Base-by-base conservation (phyloP, 2,888 invertebrate species). In the Tanytarsus gracilentus region DNA sequence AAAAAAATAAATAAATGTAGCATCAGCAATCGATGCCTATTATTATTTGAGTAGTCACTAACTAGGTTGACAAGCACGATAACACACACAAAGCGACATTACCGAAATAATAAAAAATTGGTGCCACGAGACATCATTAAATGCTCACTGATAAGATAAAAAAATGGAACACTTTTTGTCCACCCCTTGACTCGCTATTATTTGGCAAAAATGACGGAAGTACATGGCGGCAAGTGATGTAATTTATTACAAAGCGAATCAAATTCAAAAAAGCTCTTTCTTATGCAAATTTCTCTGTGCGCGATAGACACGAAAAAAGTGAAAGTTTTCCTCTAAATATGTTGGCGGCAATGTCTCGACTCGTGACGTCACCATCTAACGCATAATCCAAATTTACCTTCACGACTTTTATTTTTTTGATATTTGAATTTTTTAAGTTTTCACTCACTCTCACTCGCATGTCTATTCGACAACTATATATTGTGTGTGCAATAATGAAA, bases 121-220 rank as follows among this genome's bases (percentile, higher is more conserved):
- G 44, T 40, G 44, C 56, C 56, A 44, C 56, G 21, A 44, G 44
- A 27, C 55, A 26, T 40, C 39, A 18, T 23, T 26, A 26, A 40
- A 53, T n/a, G 25, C 11, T 25, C 56, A 39, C 11, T 29, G 44
- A 40, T 30, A 21, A 21, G 58, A 58, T 58, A 58, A 58, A 48
- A 48, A 27, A 26, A 29, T 27, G 9, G 30, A 16, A 18, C 44
- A 18, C 1, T 33, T 36, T 11, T n/a, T n/a, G n/a, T n/a, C n/a
- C n/a, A n/a, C n/a, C n/a, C n/a, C n/a, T n/a, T n/a, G n/a, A n/a
- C n/a, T n/a, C n/a, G n/a, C n/a, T n/a, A n/a, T n/a, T n/a, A n/a
- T n/a, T n/a, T n/a, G n/a, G n/a, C n/a, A 30, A 30, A 30, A 11
- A 6, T 11, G 11, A 30, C 6, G 30, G 30, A 30, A 30, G 30